Evolutionary conservation across 1,140 invertebrate species (phyloP).

Genomic region (Bombus superbus): DNA sequence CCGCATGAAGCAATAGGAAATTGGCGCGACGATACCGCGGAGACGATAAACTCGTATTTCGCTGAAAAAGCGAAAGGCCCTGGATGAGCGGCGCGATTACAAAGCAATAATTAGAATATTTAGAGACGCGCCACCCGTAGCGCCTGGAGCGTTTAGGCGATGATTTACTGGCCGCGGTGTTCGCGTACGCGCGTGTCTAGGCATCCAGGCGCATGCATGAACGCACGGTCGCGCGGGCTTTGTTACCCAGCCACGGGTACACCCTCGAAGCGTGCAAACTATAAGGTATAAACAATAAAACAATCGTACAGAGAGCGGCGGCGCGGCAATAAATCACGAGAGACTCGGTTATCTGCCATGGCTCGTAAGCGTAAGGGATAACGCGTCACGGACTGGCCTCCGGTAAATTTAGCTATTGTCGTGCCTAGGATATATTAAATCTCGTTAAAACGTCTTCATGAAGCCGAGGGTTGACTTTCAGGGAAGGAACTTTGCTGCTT

Average conservation of each 20-base stretch:
- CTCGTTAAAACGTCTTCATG: conserved; percentile 68
- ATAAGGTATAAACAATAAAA: conserved; percentile 71
- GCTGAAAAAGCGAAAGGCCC: neutral
- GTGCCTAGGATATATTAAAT: conserved; percentile 70
- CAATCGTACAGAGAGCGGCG: conserved; percentile 47
- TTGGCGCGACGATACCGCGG: no score
- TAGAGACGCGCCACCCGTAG: conserved; percentile 17
- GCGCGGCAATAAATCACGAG: conserved; percentile 61
- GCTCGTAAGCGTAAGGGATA: conserved; percentile 44
- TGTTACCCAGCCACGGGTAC: conserved; percentile 58
- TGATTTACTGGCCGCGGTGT: conserved; percentile 61
- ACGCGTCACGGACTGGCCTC: conserved; percentile 49
- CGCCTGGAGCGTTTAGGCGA: conserved; percentile 63
- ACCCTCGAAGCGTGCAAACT: conserved; percentile 68
- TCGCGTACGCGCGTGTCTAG: neutral
- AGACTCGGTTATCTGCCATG: conserved; percentile 55
- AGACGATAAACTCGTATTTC: no score
- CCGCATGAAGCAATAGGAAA: accelerated
- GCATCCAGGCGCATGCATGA: conserved; percentile 6
- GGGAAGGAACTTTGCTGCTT: neutral
- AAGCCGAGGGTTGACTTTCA: neutral
- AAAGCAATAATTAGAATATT: conserved; percentile 66
- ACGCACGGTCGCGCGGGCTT: conserved; percentile 43
- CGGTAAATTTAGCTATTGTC: conserved; percentile 73
- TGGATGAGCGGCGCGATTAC: conserved; percentile 23